Evolutionary conservation across 1,140 invertebrate genomes (phyloP).

Genomic region (Conus ventricosus): DNA sequence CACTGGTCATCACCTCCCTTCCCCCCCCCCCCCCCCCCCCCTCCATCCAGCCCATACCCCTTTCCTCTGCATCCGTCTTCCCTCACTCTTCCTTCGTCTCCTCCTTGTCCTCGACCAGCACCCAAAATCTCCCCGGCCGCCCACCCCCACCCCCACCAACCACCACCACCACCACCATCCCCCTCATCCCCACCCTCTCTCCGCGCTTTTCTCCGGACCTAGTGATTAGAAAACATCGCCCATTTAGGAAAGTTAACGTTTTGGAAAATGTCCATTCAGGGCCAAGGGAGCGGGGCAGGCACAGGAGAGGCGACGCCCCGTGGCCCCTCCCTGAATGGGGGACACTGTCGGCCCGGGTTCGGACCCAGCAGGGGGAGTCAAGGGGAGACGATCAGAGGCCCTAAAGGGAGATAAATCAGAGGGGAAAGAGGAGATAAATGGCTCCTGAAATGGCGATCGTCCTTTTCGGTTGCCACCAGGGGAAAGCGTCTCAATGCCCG

Average conservation of each 20-base stretch:
- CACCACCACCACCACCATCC: no score
- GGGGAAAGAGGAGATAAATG: constrained; percentile 13
- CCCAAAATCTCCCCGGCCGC: not conserved
- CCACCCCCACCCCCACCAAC: no score
- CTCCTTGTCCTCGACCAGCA: not conserved
- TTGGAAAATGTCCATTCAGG: constrained; percentile 33
- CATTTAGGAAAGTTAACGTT: constrained; percentile 39
- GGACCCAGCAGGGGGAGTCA: constrained; percentile 30
- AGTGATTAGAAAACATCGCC: constrained; percentile 36
- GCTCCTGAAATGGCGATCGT: constrained; percentile 27
- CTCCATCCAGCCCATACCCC: not conserved
- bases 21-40: not conserved
- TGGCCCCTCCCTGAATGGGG: constrained; percentile 1
- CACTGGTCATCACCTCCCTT: not conserved
- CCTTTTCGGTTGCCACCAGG: not conserved
- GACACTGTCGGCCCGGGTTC: constrained; percentile 19
- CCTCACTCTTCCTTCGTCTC: not conserved
- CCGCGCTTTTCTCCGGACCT: not conserved
- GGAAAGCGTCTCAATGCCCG: not conserved
- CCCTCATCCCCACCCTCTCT: not conserved
- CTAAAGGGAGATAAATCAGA: constrained; percentile 17
- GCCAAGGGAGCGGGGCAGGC: constrained; percentile 4
- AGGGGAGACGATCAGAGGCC: constrained; percentile 24
- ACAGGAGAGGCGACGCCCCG: constrained; percentile 21
- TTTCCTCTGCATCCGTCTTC: not conserved